Evolutionary conservation across 2,888 invertebrate species (phyloP).

Genomic region (Sinelater perroti): DNA sequence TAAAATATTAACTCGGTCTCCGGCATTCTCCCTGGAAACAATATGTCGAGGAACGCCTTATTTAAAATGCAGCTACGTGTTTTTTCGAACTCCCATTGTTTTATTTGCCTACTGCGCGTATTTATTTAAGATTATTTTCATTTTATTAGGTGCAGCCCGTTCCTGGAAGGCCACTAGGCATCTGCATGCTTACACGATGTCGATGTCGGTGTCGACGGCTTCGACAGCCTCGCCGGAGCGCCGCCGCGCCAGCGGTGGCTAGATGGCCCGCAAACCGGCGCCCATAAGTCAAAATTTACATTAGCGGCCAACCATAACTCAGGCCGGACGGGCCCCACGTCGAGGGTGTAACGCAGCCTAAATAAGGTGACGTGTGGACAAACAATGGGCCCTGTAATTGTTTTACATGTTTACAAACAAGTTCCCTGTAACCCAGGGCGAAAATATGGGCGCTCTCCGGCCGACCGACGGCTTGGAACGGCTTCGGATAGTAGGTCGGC

Average conservation of each 20-base stretch:
- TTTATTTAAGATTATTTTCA: constrained; percentile 20
- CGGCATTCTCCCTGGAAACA: constrained; percentile 44
- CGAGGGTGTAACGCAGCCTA: constrained; percentile 33
- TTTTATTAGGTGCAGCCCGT: constrained; percentile 6
- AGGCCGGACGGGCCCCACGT: constrained; percentile 29
- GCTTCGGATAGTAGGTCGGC: too few species aligned
- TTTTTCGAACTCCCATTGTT: constrained; percentile 38
- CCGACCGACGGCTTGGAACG: neutral
- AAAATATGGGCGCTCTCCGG: constrained; percentile 12
- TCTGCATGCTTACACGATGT: neutral
- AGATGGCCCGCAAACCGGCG: neutral
- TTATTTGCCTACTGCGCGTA: constrained; percentile 29
- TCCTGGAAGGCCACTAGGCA: neutral
- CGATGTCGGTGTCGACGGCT: too few species aligned
- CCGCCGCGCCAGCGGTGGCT: neutral
- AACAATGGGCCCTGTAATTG: constrained; percentile 36
- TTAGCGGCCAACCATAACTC: constrained; percentile 13
- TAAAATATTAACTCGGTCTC: constrained; percentile 47
- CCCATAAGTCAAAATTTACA: constrained; percentile 10
- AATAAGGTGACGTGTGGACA: constrained; percentile 35
- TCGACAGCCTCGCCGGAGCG: too few species aligned
- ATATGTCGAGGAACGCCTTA: constrained; percentile 46
- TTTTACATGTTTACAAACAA: constrained; percentile 39
- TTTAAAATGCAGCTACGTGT: constrained; percentile 46
- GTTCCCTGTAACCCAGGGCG: constrained; percentile 22